phyloP scores from a whole-genome alignment of 2,888 invertebrate species.

The Melitaea athalia region DNA sequence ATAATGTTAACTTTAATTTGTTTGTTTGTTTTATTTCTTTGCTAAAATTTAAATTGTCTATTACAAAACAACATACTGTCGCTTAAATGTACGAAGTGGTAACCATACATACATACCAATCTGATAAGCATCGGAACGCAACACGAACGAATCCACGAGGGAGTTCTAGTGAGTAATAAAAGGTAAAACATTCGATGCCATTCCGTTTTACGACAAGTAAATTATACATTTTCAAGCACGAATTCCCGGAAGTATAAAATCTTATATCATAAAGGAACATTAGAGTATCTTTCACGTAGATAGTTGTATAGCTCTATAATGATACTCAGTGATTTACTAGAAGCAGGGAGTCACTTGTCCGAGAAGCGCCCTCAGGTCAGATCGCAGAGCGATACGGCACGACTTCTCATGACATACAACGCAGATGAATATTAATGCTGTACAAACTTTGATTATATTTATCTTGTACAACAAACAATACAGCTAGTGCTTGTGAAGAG shows the following conservation, averaged over 20 bases:
- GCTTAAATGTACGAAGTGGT: too few relatives aligned
- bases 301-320: slow-evolving; percentile 21
- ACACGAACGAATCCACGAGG: too few relatives aligned
- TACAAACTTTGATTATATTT: slow-evolving; percentile 34
- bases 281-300: slow-evolving; percentile 13
- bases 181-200: too few relatives aligned
- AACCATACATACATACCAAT: too few relatives aligned
- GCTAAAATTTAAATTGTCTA: too few relatives aligned
- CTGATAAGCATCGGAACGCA: too few relatives aligned
- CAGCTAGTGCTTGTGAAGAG: neutral
- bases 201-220: neutral
- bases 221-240: neutral
- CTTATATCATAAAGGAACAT: neutral
- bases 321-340: slow-evolving; percentile 23
- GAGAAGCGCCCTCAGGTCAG: slow-evolving; percentile 50
- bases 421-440: slow-evolving; percentile 53
- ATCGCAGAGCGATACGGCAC: slow-evolving; percentile 67
- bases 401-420: slow-evolving; percentile 45
- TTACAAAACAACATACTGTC: too few relatives aligned
- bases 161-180: too few relatives aligned
- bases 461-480: slow-evolving; percentile 22
- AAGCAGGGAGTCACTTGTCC: slow-evolving; percentile 19
- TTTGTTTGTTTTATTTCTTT: too few relatives aligned
- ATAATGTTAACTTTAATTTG: too few relatives aligned
- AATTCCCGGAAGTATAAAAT: neutral